Base-by-base conservation (phyloP, 1,140 invertebrate genomes). In the Branchinecta lindahli region DNA sequence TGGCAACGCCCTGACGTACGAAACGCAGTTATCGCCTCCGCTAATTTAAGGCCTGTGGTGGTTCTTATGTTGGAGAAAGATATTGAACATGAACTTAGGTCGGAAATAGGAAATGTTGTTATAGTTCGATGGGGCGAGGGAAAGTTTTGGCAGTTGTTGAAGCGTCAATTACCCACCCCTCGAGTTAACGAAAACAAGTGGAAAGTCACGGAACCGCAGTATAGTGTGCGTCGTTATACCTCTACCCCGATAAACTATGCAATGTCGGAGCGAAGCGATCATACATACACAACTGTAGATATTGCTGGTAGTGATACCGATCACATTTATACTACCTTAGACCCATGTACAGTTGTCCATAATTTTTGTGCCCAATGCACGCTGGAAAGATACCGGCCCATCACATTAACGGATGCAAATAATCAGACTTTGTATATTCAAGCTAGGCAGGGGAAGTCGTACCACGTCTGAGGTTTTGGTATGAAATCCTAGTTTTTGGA, bases 1-100 rank as follows among this genome's bases (percentile, higher is more conserved):
- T 92, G 90, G 89, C 87, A 88, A 33, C 83, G 88, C 18, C 88
- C 87, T 75, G 89, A 92, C 78, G 88, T 92, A 75, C 84, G 89
- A 44, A 88, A 88, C 74, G 89, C 89, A 18, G 80, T 92, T 44
- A 72, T 69, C 44, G 66, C 66, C 18, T 61, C 52, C 18, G 52
- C 52, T 61, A 61, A 20, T 12, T 61, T 20, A 20, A 61, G 18
- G 18, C 52, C 52, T 15, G 52, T 61, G 18, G 18, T 61, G 12
- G 12, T 61, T 6, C 52, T 61, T 61, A 20, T 61, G 12, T 20
- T 61, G 4, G 2, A 61, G 18, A 61, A 61, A 61, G 52, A 61
- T 61, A 20, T 61, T 61, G 52, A 61, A 20, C 12, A 20, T 61
- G 52, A 61, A 20, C 52, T 61, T 20, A 61, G 18, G 6, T 61